Conservation (phyloP, 2,113 vertebrate species). For the Mungos mungo region DNA sequence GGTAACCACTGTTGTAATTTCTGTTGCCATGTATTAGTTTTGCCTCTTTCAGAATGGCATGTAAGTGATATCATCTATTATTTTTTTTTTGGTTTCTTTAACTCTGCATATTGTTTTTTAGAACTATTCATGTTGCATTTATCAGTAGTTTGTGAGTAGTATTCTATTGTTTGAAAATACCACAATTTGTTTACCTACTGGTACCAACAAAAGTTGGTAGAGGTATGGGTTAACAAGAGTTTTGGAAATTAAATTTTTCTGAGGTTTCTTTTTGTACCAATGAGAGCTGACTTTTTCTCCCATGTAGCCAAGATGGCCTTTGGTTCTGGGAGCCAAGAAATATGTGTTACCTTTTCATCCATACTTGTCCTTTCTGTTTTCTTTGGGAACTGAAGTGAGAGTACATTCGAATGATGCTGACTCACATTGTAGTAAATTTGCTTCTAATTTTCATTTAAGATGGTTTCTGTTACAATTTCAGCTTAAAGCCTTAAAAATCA, state of each 20-base stretch:
- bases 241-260: background rate
- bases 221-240: conserved; percentile 1
- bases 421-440: background rate
- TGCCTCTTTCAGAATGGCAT: background rate
- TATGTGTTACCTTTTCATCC: background rate
- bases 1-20: background rate
- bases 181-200: background rate
- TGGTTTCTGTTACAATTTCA: conserved; percentile 15
- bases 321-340: background rate
- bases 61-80: background rate
- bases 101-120: background rate
- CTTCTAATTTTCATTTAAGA: conserved; percentile 33
- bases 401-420: background rate
- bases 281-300: background rate
- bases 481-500: conserved; percentile 35
- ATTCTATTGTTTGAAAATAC: background rate
- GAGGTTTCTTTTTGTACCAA: background rate
- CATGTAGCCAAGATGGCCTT: background rate
- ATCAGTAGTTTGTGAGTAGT: background rate
- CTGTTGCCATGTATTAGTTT: background rate
- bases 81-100: conserved; percentile 8
- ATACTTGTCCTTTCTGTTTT: background rate
- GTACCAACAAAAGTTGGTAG: too few relatives aligned
- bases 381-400: conserved; percentile 14
- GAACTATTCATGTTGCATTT: background rate